Base-by-base conservation (phyloP, 2,797 vertebrate species). In the Crocidura indochinensis region DNA sequence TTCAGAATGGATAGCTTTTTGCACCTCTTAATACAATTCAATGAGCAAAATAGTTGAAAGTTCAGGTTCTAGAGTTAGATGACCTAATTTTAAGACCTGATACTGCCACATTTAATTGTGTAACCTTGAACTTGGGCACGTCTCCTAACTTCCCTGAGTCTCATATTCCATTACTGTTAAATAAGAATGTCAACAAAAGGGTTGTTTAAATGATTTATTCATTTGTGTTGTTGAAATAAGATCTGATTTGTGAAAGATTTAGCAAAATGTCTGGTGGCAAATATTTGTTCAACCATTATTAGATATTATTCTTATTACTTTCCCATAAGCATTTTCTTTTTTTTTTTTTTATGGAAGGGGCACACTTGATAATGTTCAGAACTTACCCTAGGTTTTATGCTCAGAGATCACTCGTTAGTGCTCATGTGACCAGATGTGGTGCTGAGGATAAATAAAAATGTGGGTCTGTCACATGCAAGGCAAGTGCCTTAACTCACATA, bases 131-230 rank as follows among this genome's bases (percentile, higher is more conserved):
- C 68, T 94, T 80, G 27, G 71, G n/a, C 38, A 76, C 88, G 49
- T 84, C 60, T 88, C 53, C n/a, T 82, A 76, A 95, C 56, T 29
- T 87, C 84, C 78, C 77, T 69, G 47, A 91, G 49, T 5, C 62
- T 88, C 15, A 14, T 46, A 83, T 76, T 87, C 27, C 73, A 86
- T 7, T 20, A 27, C 62, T 27, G 20, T 85, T 71, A 86, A 87
- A 71, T 14, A 91, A 19, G 49, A 4, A 11, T 60, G 38, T 31
- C 60, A 77, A 53, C 67, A 82, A 78, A 22, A 27, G 2, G 82
- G 73, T 77, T 73, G 29, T 75, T 78, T 79, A 60, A 49, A 46
- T 24, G 53, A 15, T 81, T 84, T 10, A 60, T 60, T 20, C 56
- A 20, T 60, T 60, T 10, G 11, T 56, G 75, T 51, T 51, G 49